A percentile compares a stretch with the other conserved stretches of the same genome.
Evolutionary conservation across 2,888 invertebrate genomes (phyloP).

Genomic region (Stenodema calcarata): DNA sequence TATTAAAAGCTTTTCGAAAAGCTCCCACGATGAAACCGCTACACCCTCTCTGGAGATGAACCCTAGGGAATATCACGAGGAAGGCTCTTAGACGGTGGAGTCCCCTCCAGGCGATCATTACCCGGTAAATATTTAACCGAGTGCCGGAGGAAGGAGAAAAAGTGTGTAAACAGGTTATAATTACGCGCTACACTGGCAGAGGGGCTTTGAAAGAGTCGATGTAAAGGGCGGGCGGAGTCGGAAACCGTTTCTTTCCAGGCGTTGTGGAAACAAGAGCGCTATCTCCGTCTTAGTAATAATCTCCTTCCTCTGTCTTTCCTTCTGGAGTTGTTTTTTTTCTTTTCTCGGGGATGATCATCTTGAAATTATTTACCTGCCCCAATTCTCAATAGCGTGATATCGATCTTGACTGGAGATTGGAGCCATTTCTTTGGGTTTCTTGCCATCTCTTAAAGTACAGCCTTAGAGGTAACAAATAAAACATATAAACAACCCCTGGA

Average conservation of each 20-base stretch:
- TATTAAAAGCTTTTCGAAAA: conserved; percentile 8
- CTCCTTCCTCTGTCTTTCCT: not conserved
- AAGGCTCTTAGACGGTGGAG: not conserved
- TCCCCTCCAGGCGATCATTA: conserved; percentile 14
- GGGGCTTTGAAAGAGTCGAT: not conserved
- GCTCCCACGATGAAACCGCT: not conserved
- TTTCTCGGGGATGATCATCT: not conserved
- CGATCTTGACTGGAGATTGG: not conserved
- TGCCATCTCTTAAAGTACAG: no score
- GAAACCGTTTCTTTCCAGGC: not conserved
- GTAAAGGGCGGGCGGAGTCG: not conserved
- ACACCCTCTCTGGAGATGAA: not conserved
- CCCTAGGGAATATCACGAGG: not conserved
- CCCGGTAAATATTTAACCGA: conserved; percentile 34
- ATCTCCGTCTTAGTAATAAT: not conserved
- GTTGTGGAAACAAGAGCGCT: not conserved
- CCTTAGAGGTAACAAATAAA: no score
- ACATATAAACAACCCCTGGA: no score
- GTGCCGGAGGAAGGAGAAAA: conserved; percentile 5
- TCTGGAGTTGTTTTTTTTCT: not conserved
- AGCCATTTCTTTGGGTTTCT: no score
- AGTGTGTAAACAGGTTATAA: conserved; percentile 41
- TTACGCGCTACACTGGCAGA: conserved; percentile 17
- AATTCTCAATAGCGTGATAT: not conserved
- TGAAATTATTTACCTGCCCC: not conserved